Percentiles rank a stretch among this genome's conserved stretches.
These are phyloP conservation scores for Coccyzus lansbergi DNA, from an alignment of 2,797 vertebrate genomes.

Conservation along the genomic window DNA sequence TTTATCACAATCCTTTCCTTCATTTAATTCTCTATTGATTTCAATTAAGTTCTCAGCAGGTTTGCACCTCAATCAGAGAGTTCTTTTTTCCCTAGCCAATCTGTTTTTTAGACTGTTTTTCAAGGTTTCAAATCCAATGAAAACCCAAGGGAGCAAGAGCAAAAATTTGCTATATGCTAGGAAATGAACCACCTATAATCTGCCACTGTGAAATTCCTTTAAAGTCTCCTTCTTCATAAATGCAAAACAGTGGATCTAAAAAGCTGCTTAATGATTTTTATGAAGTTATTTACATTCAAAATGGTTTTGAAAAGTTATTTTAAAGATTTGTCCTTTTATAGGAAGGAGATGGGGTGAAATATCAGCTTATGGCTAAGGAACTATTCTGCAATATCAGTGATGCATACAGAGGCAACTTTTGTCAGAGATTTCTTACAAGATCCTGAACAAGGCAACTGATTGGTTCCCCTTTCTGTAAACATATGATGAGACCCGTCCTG, in stretches of 20 bases:
- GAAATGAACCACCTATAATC: neutral
- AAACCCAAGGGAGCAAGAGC: neutral
- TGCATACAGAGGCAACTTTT: neutral
- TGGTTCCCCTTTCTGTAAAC: neutral
- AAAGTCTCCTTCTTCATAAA: neutral
- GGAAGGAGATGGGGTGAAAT: neutral
- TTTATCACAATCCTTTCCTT: neutral
- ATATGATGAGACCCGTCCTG: neutral
- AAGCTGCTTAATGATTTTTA: neutral
- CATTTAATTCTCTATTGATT: constrained; percentile 6
- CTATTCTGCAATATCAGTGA: neutral
- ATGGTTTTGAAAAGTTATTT: neutral
- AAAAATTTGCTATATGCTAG: neutral
- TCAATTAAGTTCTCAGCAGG: neutral
- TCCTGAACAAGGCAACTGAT: neutral
- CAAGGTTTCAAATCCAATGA: neutral
- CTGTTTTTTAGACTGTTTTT: neutral
- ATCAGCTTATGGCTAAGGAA: neutral
- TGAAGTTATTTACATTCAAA: neutral
- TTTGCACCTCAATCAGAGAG: neutral
- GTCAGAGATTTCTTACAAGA: neutral
- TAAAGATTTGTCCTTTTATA: fast-evolving
- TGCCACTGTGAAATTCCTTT: neutral
- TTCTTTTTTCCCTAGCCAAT: neutral
- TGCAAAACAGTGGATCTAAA: neutral